Evolutionary conservation across 2,888 invertebrate species (phyloP), one percentile per base, ranked within the genome.

Genomic region (Ochropleura plecta): DNA sequence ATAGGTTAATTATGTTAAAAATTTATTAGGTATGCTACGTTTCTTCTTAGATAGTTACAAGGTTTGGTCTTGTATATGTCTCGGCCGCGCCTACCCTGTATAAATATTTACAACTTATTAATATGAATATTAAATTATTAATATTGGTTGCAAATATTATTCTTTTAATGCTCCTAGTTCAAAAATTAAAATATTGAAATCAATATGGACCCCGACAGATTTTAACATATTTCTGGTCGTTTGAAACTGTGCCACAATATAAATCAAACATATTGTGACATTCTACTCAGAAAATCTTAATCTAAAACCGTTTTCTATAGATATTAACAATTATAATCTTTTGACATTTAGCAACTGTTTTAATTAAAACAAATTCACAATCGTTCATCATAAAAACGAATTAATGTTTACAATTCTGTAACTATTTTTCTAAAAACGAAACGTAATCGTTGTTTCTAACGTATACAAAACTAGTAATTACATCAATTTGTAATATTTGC

Each of bases 401-500:
- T 62, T 75, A 79, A 84, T 73, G 46, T 79, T 73, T 74, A 82
- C 71, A 80, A 78, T 63, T 78, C 57, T 55, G 66, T 76, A 84
- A 73, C 73, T 53, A 71, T 68, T 78, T 78, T 53, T 16, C 44
- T 68, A 71, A 71, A 73, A 84, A 68, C 46, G 3, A 30, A 30
- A 30, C 20, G 42, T 78, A 82, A 84, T 82, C 30, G 73, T 0
- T 67, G 66, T 76, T 63, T 75, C 20, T 51, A 49, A 60, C 59
- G 18, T 63, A 72, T 62, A 71, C 75, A 80, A 81, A 79, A 69
- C 76, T 66, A 62, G 53, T 82, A 82, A 86, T 87, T 81, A 87
- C 70, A 82, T 63, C 84, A 84, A 88, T 87, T 84, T 79, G 74
- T 76, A 74, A 74, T 76, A 83, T 88, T 84, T 87, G 79, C 87